phyloP scores from a whole-genome alignment of 2,797 vertebrate genomes.

The Tympanoctomys barrerae region DNA sequence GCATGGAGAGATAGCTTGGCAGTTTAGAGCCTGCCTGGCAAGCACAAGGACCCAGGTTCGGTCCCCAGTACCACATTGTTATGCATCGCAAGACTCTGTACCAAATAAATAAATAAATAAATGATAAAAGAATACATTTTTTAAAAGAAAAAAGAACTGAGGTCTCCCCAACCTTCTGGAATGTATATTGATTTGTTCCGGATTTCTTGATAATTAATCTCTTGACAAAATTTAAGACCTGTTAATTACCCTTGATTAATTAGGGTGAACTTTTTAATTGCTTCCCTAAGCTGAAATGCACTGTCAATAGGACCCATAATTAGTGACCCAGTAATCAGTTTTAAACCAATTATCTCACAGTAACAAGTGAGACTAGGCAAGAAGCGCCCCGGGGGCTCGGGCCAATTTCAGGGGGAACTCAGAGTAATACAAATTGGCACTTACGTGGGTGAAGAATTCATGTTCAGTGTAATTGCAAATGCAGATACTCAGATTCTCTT shows the following conservation, averaged over 20 bases:
- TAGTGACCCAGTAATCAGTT: constrained; percentile 89
- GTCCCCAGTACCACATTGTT: too few species aligned
- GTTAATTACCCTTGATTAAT: constrained; percentile 92
- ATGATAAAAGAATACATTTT: too few species aligned
- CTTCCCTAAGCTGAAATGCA: constrained; percentile 88
- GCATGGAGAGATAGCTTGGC: too few species aligned
- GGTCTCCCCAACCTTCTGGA: constrained; percentile 53
- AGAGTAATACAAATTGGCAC: constrained; percentile 70
- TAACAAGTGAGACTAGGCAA: constrained; percentile 76
- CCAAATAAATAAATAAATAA: too few species aligned
- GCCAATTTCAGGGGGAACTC: constrained; percentile 60
- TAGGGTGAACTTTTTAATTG: constrained; percentile 91
- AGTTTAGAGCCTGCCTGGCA: too few species aligned
- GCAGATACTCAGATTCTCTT: constrained; percentile 48
- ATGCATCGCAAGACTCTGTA: too few species aligned
- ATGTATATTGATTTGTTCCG: constrained; percentile 84
- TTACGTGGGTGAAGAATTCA: constrained; percentile 57
- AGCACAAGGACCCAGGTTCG: too few species aligned
- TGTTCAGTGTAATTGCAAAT: constrained; percentile 75
- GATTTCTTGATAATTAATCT: constrained; percentile 89
- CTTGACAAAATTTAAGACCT: constrained; percentile 87
- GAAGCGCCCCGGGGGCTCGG: constrained; percentile 65
- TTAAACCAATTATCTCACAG: constrained; percentile 88
- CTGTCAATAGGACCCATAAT: constrained; percentile 87
- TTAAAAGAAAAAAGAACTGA: not conserved